phyloP scores from a whole-genome alignment of 92 coral and sea anemone genomes.

The Palythoa heliodiscus region DNA sequence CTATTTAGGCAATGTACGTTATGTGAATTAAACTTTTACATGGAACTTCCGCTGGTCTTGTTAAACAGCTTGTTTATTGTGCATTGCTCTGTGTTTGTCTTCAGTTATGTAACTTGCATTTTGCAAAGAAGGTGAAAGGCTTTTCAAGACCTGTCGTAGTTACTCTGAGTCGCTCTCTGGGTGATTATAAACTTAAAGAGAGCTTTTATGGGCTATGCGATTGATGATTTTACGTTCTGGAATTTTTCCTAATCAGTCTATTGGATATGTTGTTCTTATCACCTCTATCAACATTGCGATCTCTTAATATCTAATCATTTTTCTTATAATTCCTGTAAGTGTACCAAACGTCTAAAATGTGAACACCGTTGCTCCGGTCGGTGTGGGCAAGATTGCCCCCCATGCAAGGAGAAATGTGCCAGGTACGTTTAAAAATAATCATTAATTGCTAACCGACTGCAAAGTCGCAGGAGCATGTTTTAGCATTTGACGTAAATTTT shows the following conservation, averaged over 20 bases:
- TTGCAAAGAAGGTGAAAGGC: not conserved
- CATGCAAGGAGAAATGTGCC: slow-evolving; percentile 3
- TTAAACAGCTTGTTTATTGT: not conserved
- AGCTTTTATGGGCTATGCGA: no score
- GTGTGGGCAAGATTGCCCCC: slow-evolving; percentile 3
- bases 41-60: not conserved
- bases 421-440: slow-evolving; percentile 16
- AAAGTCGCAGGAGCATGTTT: no score
- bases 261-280: no score
- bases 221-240: no score
- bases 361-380: slow-evolving; percentile 18
- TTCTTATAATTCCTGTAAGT: not conserved
- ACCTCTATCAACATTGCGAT: not conserved
- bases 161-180: no score
- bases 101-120: not conserved
- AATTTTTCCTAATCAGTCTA: no score
- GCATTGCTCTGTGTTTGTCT: not conserved
- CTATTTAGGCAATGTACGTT: not conserved
- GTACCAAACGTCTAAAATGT: slow-evolving; percentile 5
- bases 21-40: not conserved
- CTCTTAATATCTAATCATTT: not conserved
- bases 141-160: no score
- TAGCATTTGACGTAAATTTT: no score
- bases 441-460: not conserved
- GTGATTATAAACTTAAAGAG: no score